Base-by-base conservation (phyloP, 2,888 invertebrate species). In the Dendrolimus houi region DNA sequence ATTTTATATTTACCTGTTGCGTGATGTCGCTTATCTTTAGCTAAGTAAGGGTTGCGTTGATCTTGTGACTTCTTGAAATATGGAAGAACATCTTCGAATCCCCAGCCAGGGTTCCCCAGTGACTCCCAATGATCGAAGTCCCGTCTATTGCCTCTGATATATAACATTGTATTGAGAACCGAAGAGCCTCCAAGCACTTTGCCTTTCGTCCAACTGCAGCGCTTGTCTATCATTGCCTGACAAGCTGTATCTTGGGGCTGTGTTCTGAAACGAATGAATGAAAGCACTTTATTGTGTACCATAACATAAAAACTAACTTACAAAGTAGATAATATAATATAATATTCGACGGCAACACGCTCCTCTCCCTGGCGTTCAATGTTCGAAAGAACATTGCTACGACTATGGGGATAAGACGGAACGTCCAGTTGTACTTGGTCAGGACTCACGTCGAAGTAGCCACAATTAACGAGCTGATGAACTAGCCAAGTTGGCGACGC, bases 51-150 rank as follows among this genome's bases (percentile, higher is more conserved):
- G 79, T 96, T 98, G 64, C 96, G 91, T 83, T 97, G 97, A 77
- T 97, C 97, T 78, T 96, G 91, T 0, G 96, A 96, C 78, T 97
- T 97, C 74, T 94, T 94, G 77, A 97, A 97, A 72, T 97, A 97
- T 0, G 94, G 94, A 52, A 97, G 79, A 0, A 96, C 92, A 63
- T 96, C 95, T 57, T 96, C 94, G 77, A 93, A 97, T 1, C 95
- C 93, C 98, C 98, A 98, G 2, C 98, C 98, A 0, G 94, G 92
- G 78, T 97, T 97, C 0, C 98, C 98, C 42, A 95, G 89, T 0
- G 93, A 91, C 52, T 95, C 96, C 98, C 98, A 98, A 57, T 95
- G 93, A 79, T 98, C 96, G 75, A 93, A 98, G 80, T 98, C 98
- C 1, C 95, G 89, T 58, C 93, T 92, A 79, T 97, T 97, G 0